Evolutionary conservation across 2,888 invertebrate genomes (phyloP).

Genomic region (Rosalia funebris): DNA sequence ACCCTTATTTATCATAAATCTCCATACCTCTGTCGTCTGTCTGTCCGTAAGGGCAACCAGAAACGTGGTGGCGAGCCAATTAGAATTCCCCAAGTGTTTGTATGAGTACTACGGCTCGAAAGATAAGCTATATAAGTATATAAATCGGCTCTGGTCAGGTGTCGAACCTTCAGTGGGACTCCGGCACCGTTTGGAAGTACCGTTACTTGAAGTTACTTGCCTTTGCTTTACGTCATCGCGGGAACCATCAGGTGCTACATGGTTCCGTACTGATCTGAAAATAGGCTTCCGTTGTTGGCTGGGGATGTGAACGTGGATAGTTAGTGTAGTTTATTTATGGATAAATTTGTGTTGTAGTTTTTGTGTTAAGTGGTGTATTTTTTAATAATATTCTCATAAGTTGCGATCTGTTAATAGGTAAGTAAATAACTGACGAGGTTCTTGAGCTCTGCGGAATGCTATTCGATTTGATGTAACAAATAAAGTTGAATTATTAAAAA

Average conservation of each 20-base stretch:
- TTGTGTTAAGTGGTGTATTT: not conserved
- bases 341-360: constrained; percentile 2
- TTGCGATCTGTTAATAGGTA: not conserved
- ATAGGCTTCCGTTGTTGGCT: constrained; percentile 9
- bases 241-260: constrained; percentile 22
- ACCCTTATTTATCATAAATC: too few species aligned
- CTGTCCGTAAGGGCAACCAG: too few species aligned
- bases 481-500: too few species aligned
- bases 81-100: constrained; percentile 2
- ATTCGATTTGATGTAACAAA: too few species aligned
- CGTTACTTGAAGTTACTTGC: constrained; percentile 40
- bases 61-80: too few species aligned
- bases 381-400: too few species aligned
- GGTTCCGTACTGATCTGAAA: constrained; percentile 8
- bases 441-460: not conserved
- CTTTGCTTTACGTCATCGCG: constrained; percentile 30
- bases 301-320: constrained; percentile 31
- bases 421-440: not conserved
- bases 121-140: not conserved
- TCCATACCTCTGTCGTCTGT: too few species aligned
- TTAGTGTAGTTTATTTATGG: constrained; percentile 18
- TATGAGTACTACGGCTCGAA: not conserved
- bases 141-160: constrained; percentile 30
- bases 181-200: constrained; percentile 45
- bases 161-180: constrained; percentile 36